These are phyloP conservation scores for Drosophila lowei DNA, from an alignment of 1,140 invertebrate genomes.

Conservation along the genomic window DNA sequence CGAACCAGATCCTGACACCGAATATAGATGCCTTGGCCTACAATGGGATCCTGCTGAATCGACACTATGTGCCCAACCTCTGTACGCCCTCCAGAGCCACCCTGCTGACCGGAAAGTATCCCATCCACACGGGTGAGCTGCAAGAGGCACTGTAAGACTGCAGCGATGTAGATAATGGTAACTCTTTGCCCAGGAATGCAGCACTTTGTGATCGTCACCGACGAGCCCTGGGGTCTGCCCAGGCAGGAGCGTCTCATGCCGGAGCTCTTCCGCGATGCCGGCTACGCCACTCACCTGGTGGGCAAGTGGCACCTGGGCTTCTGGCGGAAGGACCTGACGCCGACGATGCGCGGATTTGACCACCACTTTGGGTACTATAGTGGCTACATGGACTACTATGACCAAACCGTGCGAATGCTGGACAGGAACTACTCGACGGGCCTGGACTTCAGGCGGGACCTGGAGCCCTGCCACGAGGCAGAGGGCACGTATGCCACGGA, in stretches of 20 bases:
- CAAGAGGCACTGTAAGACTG: no score
- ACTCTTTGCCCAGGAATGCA: constrained; percentile 87
- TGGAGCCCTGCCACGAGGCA: constrained; percentile 85
- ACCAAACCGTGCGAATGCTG: constrained; percentile 86
- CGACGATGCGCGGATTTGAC: constrained; percentile 91
- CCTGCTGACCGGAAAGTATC: constrained; percentile 92
- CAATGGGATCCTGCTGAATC: constrained; percentile 90
- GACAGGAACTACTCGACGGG: constrained; percentile 79
- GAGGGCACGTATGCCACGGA: constrained; percentile 90
- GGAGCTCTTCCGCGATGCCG: constrained; percentile 89
- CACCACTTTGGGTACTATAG: constrained; percentile 93
- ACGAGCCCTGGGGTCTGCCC: constrained; percentile 90
- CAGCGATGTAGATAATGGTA: no score
- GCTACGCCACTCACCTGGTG: constrained; percentile 91
- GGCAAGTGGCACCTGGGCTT: constrained; percentile 96
- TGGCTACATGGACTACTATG: constrained; percentile 93
- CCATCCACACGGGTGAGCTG: constrained; percentile 88
- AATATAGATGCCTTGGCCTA: constrained; percentile 93
- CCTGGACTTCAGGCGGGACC: constrained; percentile 88
- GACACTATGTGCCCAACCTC: constrained; percentile 89
- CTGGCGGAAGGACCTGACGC: constrained; percentile 88
- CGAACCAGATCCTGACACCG: constrained; percentile 92
- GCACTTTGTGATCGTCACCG: constrained; percentile 89
- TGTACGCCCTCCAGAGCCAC: constrained; percentile 91
- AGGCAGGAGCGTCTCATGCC: constrained; percentile 89